phyloP scores from a whole-genome alignment of 2,113 vertebrate genomes.

The Anser brachyrhynchus region DNA sequence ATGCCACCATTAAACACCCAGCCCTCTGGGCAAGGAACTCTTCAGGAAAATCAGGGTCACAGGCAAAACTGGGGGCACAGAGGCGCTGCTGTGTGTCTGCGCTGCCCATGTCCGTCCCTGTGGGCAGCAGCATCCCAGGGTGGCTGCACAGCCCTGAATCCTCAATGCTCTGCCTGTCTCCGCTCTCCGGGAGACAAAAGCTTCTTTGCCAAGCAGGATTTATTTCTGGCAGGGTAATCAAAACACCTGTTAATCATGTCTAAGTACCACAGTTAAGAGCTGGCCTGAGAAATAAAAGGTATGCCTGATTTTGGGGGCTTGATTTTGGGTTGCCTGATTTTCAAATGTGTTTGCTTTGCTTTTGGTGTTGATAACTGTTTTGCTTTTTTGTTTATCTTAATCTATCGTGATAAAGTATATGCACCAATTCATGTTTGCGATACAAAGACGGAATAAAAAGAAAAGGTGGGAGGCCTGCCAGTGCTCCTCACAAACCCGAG shows the following conservation, averaged over 20 bases:
- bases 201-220: neutral
- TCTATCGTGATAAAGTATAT: neutral
- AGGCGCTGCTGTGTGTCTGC: neutral
- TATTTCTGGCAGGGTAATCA: neutral
- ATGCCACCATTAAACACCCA: accelerated
- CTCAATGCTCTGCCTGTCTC: neutral
- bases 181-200: neutral
- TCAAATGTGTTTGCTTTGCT: neutral
- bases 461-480: neutral
- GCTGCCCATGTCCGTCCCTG: neutral
- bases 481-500: neutral
- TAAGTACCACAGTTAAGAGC: neutral
- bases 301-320: too few relatives aligned
- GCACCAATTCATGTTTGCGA: neutral
- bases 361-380: neutral
- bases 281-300: neutral
- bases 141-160: too few relatives aligned
- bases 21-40: neutral
- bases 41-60: accelerated
- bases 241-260: neutral
- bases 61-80: neutral
- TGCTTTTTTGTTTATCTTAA: neutral
- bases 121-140: too few relatives aligned
- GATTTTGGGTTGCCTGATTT: neutral
- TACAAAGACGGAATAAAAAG: neutral